Evolutionary conservation across 2,797 vertebrate species (phyloP).

Genomic region (Sebastes trivittatus): DNA sequence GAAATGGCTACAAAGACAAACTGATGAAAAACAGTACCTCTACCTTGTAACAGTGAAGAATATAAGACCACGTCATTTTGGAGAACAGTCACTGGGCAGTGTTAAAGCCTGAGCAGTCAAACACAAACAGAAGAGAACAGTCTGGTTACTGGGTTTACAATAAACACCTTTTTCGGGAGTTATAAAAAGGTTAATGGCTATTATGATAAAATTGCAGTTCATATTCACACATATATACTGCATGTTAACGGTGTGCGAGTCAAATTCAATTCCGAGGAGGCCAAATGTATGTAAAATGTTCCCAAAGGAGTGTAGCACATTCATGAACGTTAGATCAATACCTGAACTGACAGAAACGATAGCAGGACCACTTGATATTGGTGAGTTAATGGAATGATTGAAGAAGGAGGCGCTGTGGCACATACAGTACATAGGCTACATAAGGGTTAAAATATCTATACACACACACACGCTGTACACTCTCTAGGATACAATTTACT

Average conservation of each 20-base stretch:
- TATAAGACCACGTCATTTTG: constrained; percentile 63
- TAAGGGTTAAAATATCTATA: constrained; percentile 71
- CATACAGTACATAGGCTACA: constrained; percentile 76
- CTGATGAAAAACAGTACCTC: constrained; percentile 56
- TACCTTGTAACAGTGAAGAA: constrained; percentile 59
- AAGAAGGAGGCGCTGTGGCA: constrained; percentile 74
- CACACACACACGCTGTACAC: constrained; percentile 74
- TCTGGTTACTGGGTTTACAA: constrained; percentile 67
- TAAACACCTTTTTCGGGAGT: constrained; percentile 57
- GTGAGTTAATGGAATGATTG: constrained; percentile 77
- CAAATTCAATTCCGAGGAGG: constrained; percentile 32
- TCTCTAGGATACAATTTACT: constrained; percentile 64
- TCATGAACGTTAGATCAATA: constrained; percentile 62
- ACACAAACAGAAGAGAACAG: constrained; percentile 75
- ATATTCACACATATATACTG: constrained; percentile 44
- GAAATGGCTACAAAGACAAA: constrained; percentile 48
- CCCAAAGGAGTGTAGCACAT: constrained; percentile 58
- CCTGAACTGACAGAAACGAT: constrained; percentile 45
- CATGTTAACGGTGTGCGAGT: constrained; percentile 54
- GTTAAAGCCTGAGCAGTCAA: constrained; percentile 83
- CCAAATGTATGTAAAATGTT: constrained; percentile 26
- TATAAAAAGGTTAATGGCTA: constrained; percentile 60
- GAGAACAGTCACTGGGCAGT: constrained; percentile 81
- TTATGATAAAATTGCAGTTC: constrained; percentile 54
- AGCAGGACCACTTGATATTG: constrained; percentile 51